Base-by-base conservation (phyloP, 2,888 invertebrate genomes). In the Orchestes rusci region DNA sequence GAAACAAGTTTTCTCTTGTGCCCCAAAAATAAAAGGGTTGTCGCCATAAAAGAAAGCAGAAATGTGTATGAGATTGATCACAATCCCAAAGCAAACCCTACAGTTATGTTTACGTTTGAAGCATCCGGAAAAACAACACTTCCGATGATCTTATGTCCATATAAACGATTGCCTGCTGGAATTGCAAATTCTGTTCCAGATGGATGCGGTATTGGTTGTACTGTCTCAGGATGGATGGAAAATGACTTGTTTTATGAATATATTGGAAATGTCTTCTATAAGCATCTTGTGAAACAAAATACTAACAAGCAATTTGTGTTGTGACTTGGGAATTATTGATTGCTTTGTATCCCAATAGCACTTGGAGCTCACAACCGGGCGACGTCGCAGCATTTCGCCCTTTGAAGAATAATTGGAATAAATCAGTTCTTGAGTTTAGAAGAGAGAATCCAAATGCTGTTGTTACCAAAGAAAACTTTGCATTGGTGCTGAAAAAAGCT, bases 1-100 rank as follows among this genome's bases (percentile, higher is more conserved):
- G 59, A 63, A 51, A 59, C 58, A 12, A 48, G 48, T 41, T 62
- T 61, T 43, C 27, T 49, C n/a, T 33, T 59, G 10, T 59, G 56
- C 40, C 54, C 59, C 15, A 59, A 59, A 48, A 54, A 45, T n/a
- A 38, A 38, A 38, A 38, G 12, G 12, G 38, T 38, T 30, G 2
- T 38, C 2, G 29, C 38, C 23, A 3, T 8, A 2, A 40, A 27
- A 32, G 40, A 27, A 19, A 20, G 13, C 7, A 40, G 17, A 20
- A 40, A 40, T 15, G 33, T 40, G 2, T 40, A 40, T 33, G 40
- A 40, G 17, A 18, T 40, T 7, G 40, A 27, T 5, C 32, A 33
- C n/a, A 23, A 23, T 7, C 7, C 23, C 5, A 23, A 23, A 23
- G 10, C 7, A 7, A 7, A 5, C 5, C 5, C 10, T 23, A 23